Conservation (phyloP, 1,140 invertebrate species). For the Globodera rostochiensis region DNA sequence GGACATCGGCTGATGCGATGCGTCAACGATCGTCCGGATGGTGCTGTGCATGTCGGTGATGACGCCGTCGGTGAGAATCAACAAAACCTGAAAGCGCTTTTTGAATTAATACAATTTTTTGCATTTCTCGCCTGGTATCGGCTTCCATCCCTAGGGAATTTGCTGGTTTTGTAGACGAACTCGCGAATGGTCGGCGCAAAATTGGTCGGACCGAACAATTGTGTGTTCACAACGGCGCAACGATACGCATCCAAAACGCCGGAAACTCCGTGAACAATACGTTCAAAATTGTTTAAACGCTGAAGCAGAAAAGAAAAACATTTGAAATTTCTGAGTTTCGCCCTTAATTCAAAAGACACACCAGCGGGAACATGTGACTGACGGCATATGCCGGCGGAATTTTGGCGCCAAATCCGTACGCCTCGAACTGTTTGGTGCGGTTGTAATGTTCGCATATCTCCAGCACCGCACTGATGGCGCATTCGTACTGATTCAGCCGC, state of each 20-base stretch:
- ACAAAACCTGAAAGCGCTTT: slow-evolving; percentile 66
- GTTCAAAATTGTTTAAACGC: slow-evolving; percentile 61
- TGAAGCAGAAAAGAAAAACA: not conserved
- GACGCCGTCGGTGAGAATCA: slow-evolving; percentile 75
- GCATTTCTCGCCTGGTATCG: slow-evolving; percentile 61
- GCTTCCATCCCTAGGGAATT: slow-evolving; percentile 67
- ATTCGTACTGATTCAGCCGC: slow-evolving; percentile 71
- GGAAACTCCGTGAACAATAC: slow-evolving; percentile 69
- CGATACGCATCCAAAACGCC: slow-evolving; percentile 66
- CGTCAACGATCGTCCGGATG: slow-evolving; percentile 68
- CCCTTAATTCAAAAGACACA: slow-evolving; percentile 8
- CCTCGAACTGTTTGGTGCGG: slow-evolving; percentile 57
- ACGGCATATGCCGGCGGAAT: slow-evolving; percentile 42
- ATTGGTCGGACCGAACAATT: slow-evolving; percentile 74
- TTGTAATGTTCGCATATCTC: slow-evolving; percentile 75
- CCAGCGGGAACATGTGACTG: slow-evolving; percentile 53
- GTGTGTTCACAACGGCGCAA: slow-evolving; percentile 68
- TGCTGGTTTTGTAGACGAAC: slow-evolving; percentile 66
- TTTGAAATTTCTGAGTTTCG: not conserved
- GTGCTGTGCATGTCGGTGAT: slow-evolving; percentile 75
- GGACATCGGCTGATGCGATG: slow-evolving; percentile 22
- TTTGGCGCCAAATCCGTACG: slow-evolving; percentile 59
- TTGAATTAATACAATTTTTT: not conserved
- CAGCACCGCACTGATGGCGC: slow-evolving; percentile 56
- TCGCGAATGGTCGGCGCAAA: slow-evolving; percentile 73